Evolutionary conservation across 2,888 invertebrate genomes (phyloP), one percentile per base, ranked within the genome.

Genomic region (Ectobius pallidus): DNA sequence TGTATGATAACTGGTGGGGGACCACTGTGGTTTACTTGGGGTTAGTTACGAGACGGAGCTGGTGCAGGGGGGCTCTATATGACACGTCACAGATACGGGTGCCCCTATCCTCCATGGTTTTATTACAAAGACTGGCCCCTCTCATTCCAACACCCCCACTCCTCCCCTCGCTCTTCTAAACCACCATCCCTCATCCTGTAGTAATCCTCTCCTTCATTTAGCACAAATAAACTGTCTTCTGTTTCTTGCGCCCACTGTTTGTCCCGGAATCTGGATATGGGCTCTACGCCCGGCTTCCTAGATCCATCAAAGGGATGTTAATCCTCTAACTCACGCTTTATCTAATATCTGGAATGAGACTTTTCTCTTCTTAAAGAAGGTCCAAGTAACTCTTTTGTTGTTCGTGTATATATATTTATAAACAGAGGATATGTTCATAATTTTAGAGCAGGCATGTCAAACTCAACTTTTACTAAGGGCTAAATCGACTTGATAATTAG

Each of bases 71-170:
- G 30, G 20, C 9, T 30, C n/a, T 20, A 14, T 42, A 18, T 65
- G 65, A 65, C 46, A 65, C 65, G 42, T 65, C 44, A 65, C 44
- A 70, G 70, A 70, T 70, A 70, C 70, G 70, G 70, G 70, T 58
- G 70, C 70, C 70, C 70, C 55, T 61, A 70, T 55, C 61, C 58
- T 7, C 58, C 61, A 61, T 70, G 39, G 55, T 34, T 27, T 44
- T 46, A 27, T 14, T 46, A 65, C 65, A 65, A 65, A 65, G 65
- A 65, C 44, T 46, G 27, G 16, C 61, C 61, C 61, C 25, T 20
- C 46, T 32, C 16, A 32, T 7, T 55, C 27, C 16, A 16, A 32
- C 14, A 34, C 14, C 11, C n/a, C 20, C 14, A 52, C 39, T 20
- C 32, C 70, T 27, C 27, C 70, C 14, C 44, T 9, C 70, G 14